Base-by-base conservation (phyloP, 35 echinoderm and acorn worm genomes). In the Patiria miniata region DNA sequence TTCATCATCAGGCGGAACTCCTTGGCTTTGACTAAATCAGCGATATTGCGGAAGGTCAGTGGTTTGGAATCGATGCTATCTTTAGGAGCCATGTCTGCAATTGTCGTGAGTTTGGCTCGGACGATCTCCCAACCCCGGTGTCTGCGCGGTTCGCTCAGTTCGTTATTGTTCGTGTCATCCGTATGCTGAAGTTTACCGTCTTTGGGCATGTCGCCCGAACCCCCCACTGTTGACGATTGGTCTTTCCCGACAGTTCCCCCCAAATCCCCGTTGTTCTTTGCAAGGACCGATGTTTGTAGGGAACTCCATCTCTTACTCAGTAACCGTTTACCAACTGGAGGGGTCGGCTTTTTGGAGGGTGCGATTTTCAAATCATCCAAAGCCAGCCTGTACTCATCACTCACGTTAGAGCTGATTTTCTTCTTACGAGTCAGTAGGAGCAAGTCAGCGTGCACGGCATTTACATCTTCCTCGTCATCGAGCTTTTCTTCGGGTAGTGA, bases 1-100 rank as follows among this genome's bases (percentile, higher is more conserved):
- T 90, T 89, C 87, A 97, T 83, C 86, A 93, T 88, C 58, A 97
- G 56, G 34, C 87, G 78, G 68, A 97, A 97, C 68, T 90, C 77
- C 51, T 97, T 97, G 0, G 90, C 95, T 55, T 91, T 95, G 18
- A 95, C 94, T 16, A 91, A 79, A 51, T 95, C 85, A 3, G 86
- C 85, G 36, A 92, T 91, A 37, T 92, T 92, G 7, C 40, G 79
- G 58, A 94, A 89, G 30, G 78, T 78, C 39, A 89, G 68, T 28
- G 93, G 93, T 32, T 55, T 92, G 29, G 86, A 68, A 51, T 95
- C 87, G 40, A 90, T 95, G 17, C 83, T 77, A 37, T 88, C 78
- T 76, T 78, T 85, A 15, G 94, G 94, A 77, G 86, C 80, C 86
- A 90, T 95, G 39, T 88, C 89, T 10, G 86, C 89, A 61, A 95